A percentile compares a stretch with the other conserved stretches of the same genome.
Conservation (phyloP, 1,140 invertebrate species). For the Heterodera carotae region DNA sequence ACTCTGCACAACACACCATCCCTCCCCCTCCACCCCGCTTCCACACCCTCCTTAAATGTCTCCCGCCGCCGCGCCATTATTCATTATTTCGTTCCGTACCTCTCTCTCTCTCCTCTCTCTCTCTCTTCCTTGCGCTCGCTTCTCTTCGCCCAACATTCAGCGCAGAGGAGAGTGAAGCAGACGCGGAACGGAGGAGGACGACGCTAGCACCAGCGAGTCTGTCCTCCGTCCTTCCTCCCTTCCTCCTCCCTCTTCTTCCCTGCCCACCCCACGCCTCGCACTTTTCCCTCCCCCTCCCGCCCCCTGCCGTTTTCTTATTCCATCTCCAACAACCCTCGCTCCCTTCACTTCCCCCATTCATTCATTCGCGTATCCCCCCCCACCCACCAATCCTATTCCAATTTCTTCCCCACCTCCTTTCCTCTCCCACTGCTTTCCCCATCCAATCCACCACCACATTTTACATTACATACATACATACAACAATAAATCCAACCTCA, state of each 20-base stretch:
- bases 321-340: not conserved
- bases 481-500: no score
- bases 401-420: not conserved
- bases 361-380: not conserved
- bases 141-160: not conserved
- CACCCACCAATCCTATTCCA: not conserved
- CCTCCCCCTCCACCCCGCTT: no score
- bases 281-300: no score
- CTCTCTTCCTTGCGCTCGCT: not conserved
- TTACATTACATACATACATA: not conserved
- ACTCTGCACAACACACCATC: no score
- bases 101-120: not conserved
- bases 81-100: not conserved
- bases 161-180: not conserved
- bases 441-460: not conserved
- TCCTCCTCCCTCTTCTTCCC: no score
- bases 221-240: not conserved
- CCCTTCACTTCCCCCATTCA: not conserved
- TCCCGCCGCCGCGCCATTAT: not conserved
- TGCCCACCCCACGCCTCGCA: no score
- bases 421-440: no score
- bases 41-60: not conserved
- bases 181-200: not conserved
- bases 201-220: no score
- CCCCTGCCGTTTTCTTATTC: not conserved